A percentile compares a stretch with the other conserved stretches of the same genome.
Evolutionary conservation across 1,140 invertebrate species (phyloP).

Genomic region (Eueides isabella): DNA sequence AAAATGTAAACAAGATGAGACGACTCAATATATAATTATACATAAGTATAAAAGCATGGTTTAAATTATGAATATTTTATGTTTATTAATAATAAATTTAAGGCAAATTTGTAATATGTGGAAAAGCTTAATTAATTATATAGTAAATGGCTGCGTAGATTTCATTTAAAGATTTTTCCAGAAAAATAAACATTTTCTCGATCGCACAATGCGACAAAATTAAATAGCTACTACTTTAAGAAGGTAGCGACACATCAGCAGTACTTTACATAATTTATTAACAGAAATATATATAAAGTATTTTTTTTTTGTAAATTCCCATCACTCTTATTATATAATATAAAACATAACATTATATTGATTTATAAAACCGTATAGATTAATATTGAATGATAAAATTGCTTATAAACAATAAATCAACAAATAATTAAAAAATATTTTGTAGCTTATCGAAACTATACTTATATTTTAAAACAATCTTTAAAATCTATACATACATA

Average conservation of each 20-base stretch:
- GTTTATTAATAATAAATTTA: background rate
- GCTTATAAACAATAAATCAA: background rate
- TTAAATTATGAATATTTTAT: background rate
- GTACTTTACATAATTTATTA: background rate
- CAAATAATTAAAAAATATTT: background rate
- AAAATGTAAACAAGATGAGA: background rate
- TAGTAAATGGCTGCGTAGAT: no score
- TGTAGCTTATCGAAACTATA: background rate
- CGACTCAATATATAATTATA: background rate
- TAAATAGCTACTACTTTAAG: no score
- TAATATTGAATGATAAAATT: background rate
- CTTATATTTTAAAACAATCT: constrained; percentile 7
- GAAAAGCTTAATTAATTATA: no score
- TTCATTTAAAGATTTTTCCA: no score
- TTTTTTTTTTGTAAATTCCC: no score
- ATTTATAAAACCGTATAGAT: background rate
- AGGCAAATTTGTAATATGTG: background rate
- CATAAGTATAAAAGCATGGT: background rate
- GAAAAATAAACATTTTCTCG: no score
- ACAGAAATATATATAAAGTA: no score
- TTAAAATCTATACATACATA: background rate
- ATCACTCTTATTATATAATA: background rate
- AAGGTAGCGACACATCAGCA: no score
- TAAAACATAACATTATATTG: background rate
- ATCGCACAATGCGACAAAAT: no score